Base-by-base conservation (phyloP, 37 sponge, comb jelly and placozoan genomes). In the Petrosia ficiformis region DNA sequence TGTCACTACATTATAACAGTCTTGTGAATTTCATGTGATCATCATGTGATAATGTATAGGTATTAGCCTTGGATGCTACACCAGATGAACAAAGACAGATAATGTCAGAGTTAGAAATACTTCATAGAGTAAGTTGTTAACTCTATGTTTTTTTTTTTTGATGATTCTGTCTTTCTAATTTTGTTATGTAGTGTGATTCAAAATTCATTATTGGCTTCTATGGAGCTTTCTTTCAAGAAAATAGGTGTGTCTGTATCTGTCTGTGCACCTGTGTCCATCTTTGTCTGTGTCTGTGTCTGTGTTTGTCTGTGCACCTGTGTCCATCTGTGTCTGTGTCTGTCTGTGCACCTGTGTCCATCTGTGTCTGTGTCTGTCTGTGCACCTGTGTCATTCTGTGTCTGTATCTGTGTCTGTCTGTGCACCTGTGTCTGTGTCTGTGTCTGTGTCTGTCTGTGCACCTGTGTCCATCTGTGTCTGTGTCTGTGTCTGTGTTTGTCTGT, bases 161-260 rank as follows among this genome's bases (percentile, higher is more conserved):
- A 14, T 57, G 38, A 19, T 30, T 8, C 11, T 75, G 33, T 65
- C 39, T 40, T 10, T 72, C 41, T 34, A 32, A 34, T 33, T 24
- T 41, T 43, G 25, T 19, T 29, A 1, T 70, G 42, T 71, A 92
- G 92, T 95, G 96, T 61, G 85, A 95, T 35, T 92, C 93, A 4
- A 60, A 60, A 19, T 95, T 89, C 73, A 82, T 95, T 32, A 95
- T 95, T 67, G 86, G 87, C 1, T 95, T 95, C 68, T 92, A 88
- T 84, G 96, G 96, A 31, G 86, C 93, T 19, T 89, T 93, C 74
- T 93, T 93, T 68, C 59, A 71, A 40, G 94, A 93, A 76, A 86
- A 86, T 70, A 86, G 86, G 76, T 77, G 19, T 31, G 37, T n/a
- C 33, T 68, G n/a, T 22, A 64, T 22, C 8, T 11, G n/a, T n/a